Evolutionary conservation across 2,888 invertebrate species (phyloP), one percentile per base, ranked within the genome.

Genomic region (Ophion slaviceki): DNA sequence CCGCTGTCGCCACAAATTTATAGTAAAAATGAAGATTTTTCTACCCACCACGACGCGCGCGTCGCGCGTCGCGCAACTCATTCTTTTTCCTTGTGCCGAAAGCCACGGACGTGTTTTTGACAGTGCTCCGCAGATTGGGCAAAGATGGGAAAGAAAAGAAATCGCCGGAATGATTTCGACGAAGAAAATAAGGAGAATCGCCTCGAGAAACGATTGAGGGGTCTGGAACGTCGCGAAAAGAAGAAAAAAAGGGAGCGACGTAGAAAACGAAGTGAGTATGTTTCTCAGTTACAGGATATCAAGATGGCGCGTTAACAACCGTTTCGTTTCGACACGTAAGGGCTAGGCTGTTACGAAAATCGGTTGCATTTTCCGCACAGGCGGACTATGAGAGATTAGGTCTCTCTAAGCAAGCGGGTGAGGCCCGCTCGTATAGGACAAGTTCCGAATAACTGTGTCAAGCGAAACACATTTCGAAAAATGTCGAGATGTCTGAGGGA

Each of bases 21-120:
- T n/a, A n/a, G n/a, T n/a, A n/a, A n/a, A n/a, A n/a, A n/a, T n/a
- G n/a, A n/a, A n/a, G n/a, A n/a, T n/a, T n/a, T n/a, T n/a, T n/a
- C n/a, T n/a, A n/a, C n/a, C n/a, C n/a, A n/a, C n/a, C n/a, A n/a
- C n/a, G n/a, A n/a, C n/a, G n/a, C n/a, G n/a, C n/a, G n/a, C n/a
- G n/a, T n/a, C n/a, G n/a, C n/a, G n/a, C n/a, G n/a, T n/a, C n/a
- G n/a, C n/a, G n/a, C n/a, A n/a, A n/a, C n/a, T n/a, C n/a, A n/a
- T n/a, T n/a, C n/a, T n/a, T n/a, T n/a, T n/a, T n/a, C n/a, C n/a
- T n/a, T n/a, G n/a, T n/a, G n/a, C 80, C 68, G 75, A 75, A 75
- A 62, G 75, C 36, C 61, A 81, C 80, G 10, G 68, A 68, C 80
- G 80, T 75, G 67, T 81, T 81, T 61, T 81, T 68, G 47, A 68